Evolutionary conservation across 1,140 invertebrate species (phyloP), one percentile per base, ranked within the genome.

Genomic region (Meloidogyne chitwoodi): DNA sequence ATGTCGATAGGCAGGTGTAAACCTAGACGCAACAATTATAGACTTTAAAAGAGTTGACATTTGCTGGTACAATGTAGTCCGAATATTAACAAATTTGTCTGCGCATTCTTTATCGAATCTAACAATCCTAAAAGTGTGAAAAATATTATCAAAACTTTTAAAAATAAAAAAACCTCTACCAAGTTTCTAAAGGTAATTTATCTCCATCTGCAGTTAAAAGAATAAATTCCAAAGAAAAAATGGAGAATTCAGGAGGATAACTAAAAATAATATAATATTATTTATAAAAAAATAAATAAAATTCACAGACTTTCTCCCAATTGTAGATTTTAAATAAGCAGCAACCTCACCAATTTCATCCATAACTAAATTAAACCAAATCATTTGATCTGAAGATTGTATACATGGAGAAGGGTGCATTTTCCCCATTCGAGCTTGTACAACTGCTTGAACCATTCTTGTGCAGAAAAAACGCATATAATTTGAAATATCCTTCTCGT

Each of bases 271-370:
- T n/a, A 61, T 5, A 75, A 41, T 0, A 68, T 22, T n/a, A 14
- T 22, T 1, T 3, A 19, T 38, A 61, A 48, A 64, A 64, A 27
- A 14, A 19, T 19, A 16, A 38, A 38, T 24, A 31, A 10, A 38
- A 65, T 31, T 8, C 1, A 70, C 19, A 31, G 74, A 66, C 68
- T 72, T 84, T 82, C 70, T 69, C 27, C 81, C 63, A 19, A 83
- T 38, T 5, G 68, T 74, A 0, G 75, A 56, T 34, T 77, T 82
- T 24, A 83, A 62, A 69, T 83, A 84, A 22, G 81, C 83, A 48
- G 81, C 77, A 75, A 84, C 78, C 74, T 83, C 81, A 2, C 81
- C 81, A 62, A 83, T 74, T 61, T 83, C 81, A 41, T 83, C 81
- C 11, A 83, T 71, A 34, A 75, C 74, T 16, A 82, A 41, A 63